These are phyloP conservation scores for Drosophila atripex DNA, from an alignment of 2,888 invertebrate genomes.

Conservation along the genomic window DNA sequence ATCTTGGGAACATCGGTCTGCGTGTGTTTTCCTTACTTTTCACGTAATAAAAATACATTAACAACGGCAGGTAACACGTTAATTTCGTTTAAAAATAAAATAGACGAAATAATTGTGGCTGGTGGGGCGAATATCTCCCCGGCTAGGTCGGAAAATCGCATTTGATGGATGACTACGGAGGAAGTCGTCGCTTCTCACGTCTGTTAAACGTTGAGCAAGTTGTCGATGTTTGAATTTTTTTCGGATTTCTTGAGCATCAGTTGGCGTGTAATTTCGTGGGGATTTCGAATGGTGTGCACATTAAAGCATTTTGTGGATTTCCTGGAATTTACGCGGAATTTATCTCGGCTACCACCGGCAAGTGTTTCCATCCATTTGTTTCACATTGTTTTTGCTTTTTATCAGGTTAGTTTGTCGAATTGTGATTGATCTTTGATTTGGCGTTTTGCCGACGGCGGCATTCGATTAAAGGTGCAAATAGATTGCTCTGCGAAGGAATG, in stretches of 20 bases:
- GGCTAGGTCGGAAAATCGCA: conserved; percentile 52
- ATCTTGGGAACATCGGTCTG: conserved; percentile 61
- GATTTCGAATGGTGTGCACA: conserved; percentile 32
- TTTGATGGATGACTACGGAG: conserved; percentile 69
- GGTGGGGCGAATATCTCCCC: conserved; percentile 16
- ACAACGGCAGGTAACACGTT: conserved; percentile 61
- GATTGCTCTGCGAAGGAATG: conserved; percentile 7
- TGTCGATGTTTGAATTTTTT: conserved; percentile 36
- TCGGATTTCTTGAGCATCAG: conserved; percentile 35
- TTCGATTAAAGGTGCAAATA: conserved; percentile 37
- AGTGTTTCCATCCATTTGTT: conserved; percentile 24
- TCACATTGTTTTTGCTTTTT: conserved; percentile 5
- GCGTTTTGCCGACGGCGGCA: conserved; percentile 48
- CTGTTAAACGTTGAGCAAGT: conserved; percentile 58
- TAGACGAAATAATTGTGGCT: conserved; percentile 76
- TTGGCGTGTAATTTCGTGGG: conserved; percentile 27
- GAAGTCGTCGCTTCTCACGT: conserved; percentile 49
- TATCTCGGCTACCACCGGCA: conserved; percentile 28
- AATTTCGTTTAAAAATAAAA: conserved; percentile 75
- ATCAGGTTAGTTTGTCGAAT: conserved; percentile 24
- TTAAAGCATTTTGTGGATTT: conserved; percentile 65
- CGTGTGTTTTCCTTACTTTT: conserved; percentile 54
- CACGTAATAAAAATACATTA: conserved; percentile 78
- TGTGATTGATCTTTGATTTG: conserved; percentile 76
- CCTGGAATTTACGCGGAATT: conserved; percentile 77